These are phyloP conservation scores for Actinemys pallida DNA, from an alignment of 2,113 vertebrate species.

Conservation along the genomic window DNA sequence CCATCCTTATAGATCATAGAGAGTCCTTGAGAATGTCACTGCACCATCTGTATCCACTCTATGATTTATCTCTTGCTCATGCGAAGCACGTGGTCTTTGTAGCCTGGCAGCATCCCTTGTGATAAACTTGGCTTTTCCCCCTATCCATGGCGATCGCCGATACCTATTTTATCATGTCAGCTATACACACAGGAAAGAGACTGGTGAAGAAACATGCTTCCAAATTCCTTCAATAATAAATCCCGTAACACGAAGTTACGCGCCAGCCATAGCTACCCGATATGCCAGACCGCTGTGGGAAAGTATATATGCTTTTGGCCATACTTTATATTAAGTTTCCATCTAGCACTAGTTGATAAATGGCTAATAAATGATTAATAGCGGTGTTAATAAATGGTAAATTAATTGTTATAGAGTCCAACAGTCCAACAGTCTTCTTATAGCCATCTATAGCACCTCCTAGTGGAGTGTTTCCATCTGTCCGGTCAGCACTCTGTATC, in stretches of 20 bases:
- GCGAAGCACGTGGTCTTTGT: background rate
- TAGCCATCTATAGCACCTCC: background rate
- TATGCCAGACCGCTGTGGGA: background rate
- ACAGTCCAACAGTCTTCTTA: slow-evolving; percentile 11
- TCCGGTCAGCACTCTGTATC: background rate
- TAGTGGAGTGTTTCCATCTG: background rate
- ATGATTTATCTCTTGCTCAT: background rate
- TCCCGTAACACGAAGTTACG: fast-evolving
- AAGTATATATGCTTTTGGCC: background rate
- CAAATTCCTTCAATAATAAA: background rate
- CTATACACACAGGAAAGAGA: background rate
- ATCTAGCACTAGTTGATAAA: background rate
- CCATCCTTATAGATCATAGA: background rate
- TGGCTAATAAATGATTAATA: slow-evolving; percentile 45
- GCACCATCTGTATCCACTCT: background rate
- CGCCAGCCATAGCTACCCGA: fast-evolving
- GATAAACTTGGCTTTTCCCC: background rate
- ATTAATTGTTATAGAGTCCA: slow-evolving; percentile 10
- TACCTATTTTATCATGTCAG: background rate
- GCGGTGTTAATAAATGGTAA: slow-evolving; percentile 32
- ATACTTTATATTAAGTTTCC: slow-evolving; percentile 5
- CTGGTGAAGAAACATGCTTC: background rate
- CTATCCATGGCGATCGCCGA: background rate
- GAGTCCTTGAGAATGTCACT: background rate
- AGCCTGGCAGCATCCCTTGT: background rate